Base-by-base conservation (phyloP, 2,888 invertebrate genomes). In the Mellilla xanthometata region DNA sequence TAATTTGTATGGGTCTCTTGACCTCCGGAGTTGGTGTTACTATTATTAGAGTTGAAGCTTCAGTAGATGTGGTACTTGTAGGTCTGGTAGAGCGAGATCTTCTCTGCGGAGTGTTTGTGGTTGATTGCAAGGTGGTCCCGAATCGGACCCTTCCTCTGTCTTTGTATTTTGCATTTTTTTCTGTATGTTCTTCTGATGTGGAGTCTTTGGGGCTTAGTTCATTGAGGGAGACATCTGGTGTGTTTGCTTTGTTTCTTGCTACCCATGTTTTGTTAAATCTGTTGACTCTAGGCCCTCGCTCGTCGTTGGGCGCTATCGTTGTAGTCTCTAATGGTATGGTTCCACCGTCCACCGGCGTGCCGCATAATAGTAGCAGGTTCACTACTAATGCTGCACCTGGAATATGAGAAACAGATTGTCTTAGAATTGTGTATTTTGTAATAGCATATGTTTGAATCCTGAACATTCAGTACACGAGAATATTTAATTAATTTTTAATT, bases 331-430 rank as follows among this genome's bases (percentile, higher is more conserved):
- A 49, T 63, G 81, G 79, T 55, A 85, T 61, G 40, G 80, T 74
- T 56, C 69, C 76, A 52, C 81, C 75, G 43, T 70, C 73, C 36
- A 74, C 81, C 62, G 71, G 55, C 56, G 80, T 76, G 76, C 76
- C 71, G 71, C 75, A 77, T 62, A 85, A 65, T 57, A 89, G 78
- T 82, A 89, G 84, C 79, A 89, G 53, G 51, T 68, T 76, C 52
- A 86, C 82, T 84, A 87, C 81, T 78, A 86, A 63, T 69, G 78
- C 85, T 70, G 80, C 88, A 81, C 88, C 89, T 89, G 83, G 23
- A 88, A 88, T 31, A 33, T n/a, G 7, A 44, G 5, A 34, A 19
- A n/a, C n/a, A n/a, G n/a, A n/a, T n/a, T n/a, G n/a, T n/a, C n/a
- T n/a, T n/a, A n/a, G n/a, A n/a, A n/a, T n/a, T n/a, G n/a, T n/a